Evolutionary conservation across 2,113 vertebrate species (phyloP).

Genomic region (Leptosomus discolor): DNA sequence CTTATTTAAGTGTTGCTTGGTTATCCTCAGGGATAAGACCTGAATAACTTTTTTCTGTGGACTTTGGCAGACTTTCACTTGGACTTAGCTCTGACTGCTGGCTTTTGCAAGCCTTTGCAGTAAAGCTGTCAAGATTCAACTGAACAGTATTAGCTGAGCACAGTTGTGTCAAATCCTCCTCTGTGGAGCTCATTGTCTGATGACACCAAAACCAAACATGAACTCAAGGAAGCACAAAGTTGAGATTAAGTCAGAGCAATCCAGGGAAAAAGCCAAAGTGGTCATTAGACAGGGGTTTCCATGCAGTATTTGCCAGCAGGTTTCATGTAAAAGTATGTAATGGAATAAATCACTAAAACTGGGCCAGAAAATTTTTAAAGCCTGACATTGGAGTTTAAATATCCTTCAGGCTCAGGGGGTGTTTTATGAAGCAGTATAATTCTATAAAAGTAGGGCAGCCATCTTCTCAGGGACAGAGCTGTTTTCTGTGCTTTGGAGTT

Average conservation of each 20-base stretch:
- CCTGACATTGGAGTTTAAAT: not conserved
- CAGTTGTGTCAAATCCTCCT: not conserved
- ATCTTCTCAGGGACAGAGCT: not conserved
- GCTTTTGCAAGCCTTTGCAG: conserved; percentile 7
- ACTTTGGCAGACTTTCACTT: conserved; percentile 21
- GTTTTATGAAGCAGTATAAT: conserved; percentile 17
- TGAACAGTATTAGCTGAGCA: not conserved
- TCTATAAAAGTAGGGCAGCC: conserved; percentile 13
- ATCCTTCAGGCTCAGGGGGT: not conserved
- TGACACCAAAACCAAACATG: conserved; percentile 11
- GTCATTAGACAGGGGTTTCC: not conserved
- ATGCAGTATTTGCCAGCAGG: not conserved
- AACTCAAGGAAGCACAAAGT: not conserved
- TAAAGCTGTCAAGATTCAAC: not conserved
- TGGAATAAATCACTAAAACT: conserved; percentile 12
- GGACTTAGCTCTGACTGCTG: not conserved
- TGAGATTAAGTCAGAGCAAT: not conserved
- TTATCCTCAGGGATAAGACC: conserved; percentile 8
- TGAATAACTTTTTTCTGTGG: not conserved
- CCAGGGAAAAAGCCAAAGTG: not conserved
- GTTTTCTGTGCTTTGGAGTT: not conserved
- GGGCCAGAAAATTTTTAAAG: conserved; percentile 16
- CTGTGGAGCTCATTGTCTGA: not conserved
- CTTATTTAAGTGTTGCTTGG: conserved; percentile 4
- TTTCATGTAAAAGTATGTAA: not conserved